Evolutionary conservation across 2,797 vertebrate genomes (phyloP).

Genomic region (Brachymystax lenok): DNA sequence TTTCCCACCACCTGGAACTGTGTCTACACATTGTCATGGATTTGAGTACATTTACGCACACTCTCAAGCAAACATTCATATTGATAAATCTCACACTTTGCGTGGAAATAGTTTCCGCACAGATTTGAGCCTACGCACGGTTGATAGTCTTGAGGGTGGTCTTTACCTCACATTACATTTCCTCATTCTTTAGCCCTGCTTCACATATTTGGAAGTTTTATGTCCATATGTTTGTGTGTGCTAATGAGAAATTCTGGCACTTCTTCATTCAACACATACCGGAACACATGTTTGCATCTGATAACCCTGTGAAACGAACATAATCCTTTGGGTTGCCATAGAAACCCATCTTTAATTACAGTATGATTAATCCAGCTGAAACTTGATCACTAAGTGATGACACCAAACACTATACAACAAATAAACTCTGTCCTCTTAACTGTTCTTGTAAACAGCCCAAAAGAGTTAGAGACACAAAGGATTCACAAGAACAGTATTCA

Average conservation of each 20-base stretch:
- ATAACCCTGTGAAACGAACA: background rate
- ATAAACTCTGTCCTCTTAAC: background rate
- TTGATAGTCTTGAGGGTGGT: background rate
- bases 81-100: no score
- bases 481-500: no score
- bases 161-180: background rate
- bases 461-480: background rate
- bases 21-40: no score
- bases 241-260: background rate
- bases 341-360: slow-evolving; percentile 1
- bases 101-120: no score
- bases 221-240: background rate
- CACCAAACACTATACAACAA: background rate
- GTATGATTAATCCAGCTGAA: background rate
- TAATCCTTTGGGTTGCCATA: background rate
- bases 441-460: background rate
- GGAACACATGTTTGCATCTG: background rate
- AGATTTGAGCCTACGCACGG: no score
- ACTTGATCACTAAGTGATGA: background rate
- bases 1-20: no score
- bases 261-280: background rate
- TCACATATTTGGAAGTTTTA: background rate
- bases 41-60: no score
- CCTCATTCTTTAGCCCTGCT: background rate
- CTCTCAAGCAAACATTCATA: no score